phyloP scores from a whole-genome alignment of 1,140 invertebrate species.

The Drosophila burlai region DNA sequence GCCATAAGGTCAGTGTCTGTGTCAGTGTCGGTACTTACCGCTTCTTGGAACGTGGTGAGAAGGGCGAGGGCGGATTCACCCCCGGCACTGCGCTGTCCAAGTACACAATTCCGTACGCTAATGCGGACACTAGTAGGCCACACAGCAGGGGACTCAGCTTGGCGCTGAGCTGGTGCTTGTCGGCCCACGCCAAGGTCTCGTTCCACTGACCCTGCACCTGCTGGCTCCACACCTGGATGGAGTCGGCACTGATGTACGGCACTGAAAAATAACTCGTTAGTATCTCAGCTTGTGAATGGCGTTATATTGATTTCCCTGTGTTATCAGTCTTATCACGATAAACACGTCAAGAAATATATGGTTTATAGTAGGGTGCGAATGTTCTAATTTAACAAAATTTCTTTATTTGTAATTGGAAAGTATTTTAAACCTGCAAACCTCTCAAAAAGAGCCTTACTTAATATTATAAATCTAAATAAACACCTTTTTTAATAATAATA shows the following conservation, averaged over 20 bases:
- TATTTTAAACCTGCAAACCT: too few species aligned
- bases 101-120: conserved; percentile 86
- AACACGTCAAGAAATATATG: conserved; percentile 27
- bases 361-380: conserved; percentile 8
- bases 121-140: conserved; percentile 68
- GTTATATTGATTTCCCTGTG: conserved; percentile 35
- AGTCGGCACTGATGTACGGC: conserved; percentile 53
- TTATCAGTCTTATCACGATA: conserved; percentile 50
- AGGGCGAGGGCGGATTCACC: conserved; percentile 85
- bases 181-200: conserved; percentile 52
- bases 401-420: too few species aligned
- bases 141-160: conserved; percentile 67
- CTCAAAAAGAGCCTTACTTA: too few species aligned
- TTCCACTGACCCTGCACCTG: conserved; percentile 55
- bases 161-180: conserved; percentile 51
- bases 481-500: background rate
- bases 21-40: conserved; percentile 42
- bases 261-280: conserved; percentile 53
- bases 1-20: background rate
- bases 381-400: background rate
- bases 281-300: conserved; percentile 31
- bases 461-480: too few species aligned
- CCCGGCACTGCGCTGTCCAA: conserved; percentile 86
- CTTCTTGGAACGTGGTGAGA: conserved; percentile 79
- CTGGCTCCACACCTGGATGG: conserved; percentile 40